Percentiles rank a stretch among this genome's conserved stretches.
These are phyloP conservation scores for Rousettus madagascariensis DNA, from an alignment of 2,797 vertebrate genomes.

Conservation along the genomic window DNA sequence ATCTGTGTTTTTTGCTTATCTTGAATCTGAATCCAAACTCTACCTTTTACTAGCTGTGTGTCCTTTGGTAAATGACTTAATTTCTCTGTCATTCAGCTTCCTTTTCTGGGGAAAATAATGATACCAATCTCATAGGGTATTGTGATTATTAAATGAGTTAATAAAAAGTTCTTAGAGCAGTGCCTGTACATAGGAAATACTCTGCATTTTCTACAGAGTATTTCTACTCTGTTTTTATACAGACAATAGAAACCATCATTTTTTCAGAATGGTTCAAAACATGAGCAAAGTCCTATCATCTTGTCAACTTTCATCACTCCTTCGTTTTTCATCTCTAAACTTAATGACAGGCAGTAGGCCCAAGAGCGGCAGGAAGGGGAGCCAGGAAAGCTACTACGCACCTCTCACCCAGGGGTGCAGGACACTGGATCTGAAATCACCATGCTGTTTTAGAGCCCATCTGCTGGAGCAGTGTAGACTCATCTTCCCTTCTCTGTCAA, in stretches of 20 bases:
- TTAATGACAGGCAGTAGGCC: background rate
- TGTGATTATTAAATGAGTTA: slow-evolving; percentile 16
- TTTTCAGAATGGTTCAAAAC: background rate
- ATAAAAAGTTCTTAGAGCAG: background rate
- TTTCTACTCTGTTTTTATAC: background rate
- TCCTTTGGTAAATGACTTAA: background rate
- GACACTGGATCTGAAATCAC: background rate
- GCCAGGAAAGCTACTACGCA: background rate
- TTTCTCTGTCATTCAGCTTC: slow-evolving; percentile 19
- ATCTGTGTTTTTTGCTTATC: background rate
- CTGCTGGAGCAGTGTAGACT: background rate
- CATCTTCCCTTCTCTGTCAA: background rate
- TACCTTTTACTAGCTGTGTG: background rate
- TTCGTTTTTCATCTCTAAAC: background rate
- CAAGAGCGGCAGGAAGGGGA: background rate
- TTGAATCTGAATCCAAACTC: background rate
- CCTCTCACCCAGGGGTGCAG: background rate
- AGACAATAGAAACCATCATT: background rate
- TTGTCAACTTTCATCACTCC: background rate
- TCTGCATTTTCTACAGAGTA: background rate
- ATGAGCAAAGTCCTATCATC: background rate
- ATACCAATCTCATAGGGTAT: background rate
- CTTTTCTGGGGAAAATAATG: background rate
- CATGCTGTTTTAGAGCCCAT: accelerated
- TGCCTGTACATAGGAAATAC: background rate